Evolutionary conservation across 2,113 vertebrate genomes (phyloP), one percentile per base, ranked within the genome.

Genomic region (Delphinus delphis): DNA sequence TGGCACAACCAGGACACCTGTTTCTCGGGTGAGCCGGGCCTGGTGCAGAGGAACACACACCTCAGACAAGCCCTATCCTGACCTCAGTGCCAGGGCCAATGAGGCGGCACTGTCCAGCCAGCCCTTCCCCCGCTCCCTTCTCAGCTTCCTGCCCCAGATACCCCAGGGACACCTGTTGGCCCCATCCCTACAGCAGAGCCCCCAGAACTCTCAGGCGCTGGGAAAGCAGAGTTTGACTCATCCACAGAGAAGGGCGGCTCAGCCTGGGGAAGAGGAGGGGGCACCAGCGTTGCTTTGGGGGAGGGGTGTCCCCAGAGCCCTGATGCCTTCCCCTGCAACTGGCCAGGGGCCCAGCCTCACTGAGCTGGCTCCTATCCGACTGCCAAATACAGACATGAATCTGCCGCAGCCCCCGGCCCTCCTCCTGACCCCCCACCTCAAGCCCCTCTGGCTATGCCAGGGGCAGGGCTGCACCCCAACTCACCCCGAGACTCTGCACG

Each of bases 361-460:
- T 93, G 83, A 95, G 92, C 92, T 98, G 97, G 98, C 96, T 85
- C 87, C 84, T 55, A 31, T 96, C 97, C 95, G 96, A 98, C 94
- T 98, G 97, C 98, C 98, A 98, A 98, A 98, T 98, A 98, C 97
- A 98, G 98, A 96, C 98, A 98, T 96, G 97, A 97, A 95, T 96
- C 96, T 8, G 41, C 81, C 96, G 93, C 96, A 96, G 95, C 92
- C 96, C 98, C 97, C 94, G 38, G 92, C 81, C 96, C 96, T 96
- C 95, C 97, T 82, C 95, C 90, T 79, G 50, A 68, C 44, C 86
- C 76, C 96, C 90, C 82, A 96, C 80, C 87, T 76, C 88, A 96
- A 96, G 21, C 50, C 90, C 97, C 80, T 47, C 18, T 74, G 80
- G 84, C 81, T 93, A 67, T 1, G 67, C 73, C 77, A 53, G 50